Evolutionary conservation across 2,888 invertebrate genomes (phyloP).

Genomic region (Acrobasis repandana): DNA sequence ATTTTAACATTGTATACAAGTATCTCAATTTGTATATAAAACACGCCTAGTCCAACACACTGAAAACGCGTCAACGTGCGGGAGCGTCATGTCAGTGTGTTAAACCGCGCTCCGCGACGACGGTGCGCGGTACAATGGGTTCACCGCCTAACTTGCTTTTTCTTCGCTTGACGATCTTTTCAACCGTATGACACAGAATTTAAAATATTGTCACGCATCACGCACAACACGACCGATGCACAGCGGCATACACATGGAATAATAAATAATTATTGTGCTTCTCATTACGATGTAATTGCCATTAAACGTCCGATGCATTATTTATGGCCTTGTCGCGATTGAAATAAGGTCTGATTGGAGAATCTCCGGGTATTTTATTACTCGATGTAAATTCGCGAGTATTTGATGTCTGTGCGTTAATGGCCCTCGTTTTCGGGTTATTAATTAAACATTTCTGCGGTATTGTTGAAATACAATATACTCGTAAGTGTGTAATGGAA

Average conservation of each 20-base stretch:
- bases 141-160: background rate
- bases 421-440: background rate
- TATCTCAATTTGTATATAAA: too few relatives aligned
- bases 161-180: slow-evolving; percentile 26
- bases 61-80: too few relatives aligned
- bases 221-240: slow-evolving; percentile 50
- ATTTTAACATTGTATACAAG: too few relatives aligned
- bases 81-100: too few relatives aligned
- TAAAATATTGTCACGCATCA: slow-evolving; percentile 57
- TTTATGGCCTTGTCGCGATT: slow-evolving; percentile 43
- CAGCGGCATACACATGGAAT: slow-evolving; percentile 43
- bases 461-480: background rate
- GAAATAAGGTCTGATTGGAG: slow-evolving; percentile 19
- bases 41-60: too few relatives aligned
- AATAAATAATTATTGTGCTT: slow-evolving; percentile 63
- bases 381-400: slow-evolving; percentile 9
- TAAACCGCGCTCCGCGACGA: too few relatives aligned
- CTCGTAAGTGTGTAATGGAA: too few relatives aligned
- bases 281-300: slow-evolving; percentile 70
- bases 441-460: slow-evolving; percentile 1
- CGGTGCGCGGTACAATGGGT: too few relatives aligned
- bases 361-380: slow-evolving; percentile 16
- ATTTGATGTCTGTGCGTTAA: slow-evolving; percentile 2
- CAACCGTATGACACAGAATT: slow-evolving; percentile 39
- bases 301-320: slow-evolving; percentile 61